Conservation (phyloP, 2,113 vertebrate genomes). For the Fulmarus glacialis region DNA sequence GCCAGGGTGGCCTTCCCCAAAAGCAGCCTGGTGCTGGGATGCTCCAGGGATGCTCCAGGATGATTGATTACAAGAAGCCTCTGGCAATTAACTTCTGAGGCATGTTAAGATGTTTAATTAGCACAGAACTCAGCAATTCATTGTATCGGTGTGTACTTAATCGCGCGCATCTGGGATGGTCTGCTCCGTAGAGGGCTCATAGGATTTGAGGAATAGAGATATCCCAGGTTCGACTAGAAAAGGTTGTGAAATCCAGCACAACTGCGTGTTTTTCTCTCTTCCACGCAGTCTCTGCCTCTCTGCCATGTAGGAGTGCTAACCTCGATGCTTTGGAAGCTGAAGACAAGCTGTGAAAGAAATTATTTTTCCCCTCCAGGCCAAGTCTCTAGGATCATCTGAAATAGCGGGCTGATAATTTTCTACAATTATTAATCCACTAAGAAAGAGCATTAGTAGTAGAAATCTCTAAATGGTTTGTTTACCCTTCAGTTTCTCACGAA, state of each 20-base stretch:
- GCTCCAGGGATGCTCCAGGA: neutral
- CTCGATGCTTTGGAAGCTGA: neutral
- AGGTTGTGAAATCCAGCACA: neutral
- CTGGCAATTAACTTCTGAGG: neutral
- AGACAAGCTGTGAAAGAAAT: neutral
- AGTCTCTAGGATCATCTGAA: neutral
- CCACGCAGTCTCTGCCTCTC: neutral
- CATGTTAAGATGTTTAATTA: neutral
- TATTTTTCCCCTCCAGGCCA: neutral
- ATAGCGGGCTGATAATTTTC: neutral
- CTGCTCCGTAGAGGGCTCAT: rapidly evolving
- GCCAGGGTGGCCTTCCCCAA: neutral
- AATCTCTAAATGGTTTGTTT: neutral
- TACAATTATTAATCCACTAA: neutral
- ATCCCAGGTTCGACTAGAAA: neutral
- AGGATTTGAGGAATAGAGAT: neutral
- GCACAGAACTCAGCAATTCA: neutral
- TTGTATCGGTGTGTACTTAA: neutral
- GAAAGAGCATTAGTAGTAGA: neutral
- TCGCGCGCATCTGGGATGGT: rapidly evolving
- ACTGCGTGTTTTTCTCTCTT: rapidly evolving
- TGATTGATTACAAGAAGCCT: neutral
- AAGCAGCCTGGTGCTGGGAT: neutral
- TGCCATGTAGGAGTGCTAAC: neutral
- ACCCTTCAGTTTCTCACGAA: neutral